Evolutionary conservation across 2,797 vertebrate species (phyloP).

Genomic region (Phrynocephalus forsythii): DNA sequence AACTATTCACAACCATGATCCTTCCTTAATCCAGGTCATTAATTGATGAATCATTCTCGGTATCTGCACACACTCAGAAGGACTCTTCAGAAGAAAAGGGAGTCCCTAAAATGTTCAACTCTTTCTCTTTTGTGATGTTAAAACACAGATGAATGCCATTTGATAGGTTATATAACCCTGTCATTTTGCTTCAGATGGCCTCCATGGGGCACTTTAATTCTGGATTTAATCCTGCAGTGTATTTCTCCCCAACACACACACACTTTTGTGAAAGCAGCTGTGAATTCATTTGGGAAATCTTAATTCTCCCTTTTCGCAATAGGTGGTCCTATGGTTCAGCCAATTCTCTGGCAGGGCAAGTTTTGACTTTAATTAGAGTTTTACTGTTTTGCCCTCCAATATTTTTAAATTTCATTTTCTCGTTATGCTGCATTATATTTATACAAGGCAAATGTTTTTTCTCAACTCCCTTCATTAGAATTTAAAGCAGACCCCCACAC

Average conservation of each 20-base stretch:
- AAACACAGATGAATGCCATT: neutral
- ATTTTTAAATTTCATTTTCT: neutral
- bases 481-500: neutral
- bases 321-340: constrained; percentile 18
- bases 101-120: neutral
- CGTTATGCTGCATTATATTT: neutral
- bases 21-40: neutral
- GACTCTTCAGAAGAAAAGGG: neutral
- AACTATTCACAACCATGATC: neutral
- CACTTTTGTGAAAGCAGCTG: constrained; percentile 8
- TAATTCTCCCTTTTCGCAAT: neutral
- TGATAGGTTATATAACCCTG: neutral
- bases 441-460: neutral
- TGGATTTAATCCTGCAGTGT: neutral
- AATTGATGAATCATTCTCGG: neutral
- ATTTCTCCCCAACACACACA: neutral
- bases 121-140: neutral
- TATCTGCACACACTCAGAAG: neutral
- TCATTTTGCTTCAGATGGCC: neutral
- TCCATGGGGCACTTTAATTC: neutral
- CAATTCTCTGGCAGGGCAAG: neutral
- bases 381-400: constrained; percentile 3
- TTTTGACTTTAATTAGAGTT: constrained; percentile 11
- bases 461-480: neutral
- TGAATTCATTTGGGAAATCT: constrained; percentile 15